These are phyloP conservation scores for Tolmerus cingulatus DNA, from an alignment of 2,888 invertebrate species.

Conservation along the genomic window DNA sequence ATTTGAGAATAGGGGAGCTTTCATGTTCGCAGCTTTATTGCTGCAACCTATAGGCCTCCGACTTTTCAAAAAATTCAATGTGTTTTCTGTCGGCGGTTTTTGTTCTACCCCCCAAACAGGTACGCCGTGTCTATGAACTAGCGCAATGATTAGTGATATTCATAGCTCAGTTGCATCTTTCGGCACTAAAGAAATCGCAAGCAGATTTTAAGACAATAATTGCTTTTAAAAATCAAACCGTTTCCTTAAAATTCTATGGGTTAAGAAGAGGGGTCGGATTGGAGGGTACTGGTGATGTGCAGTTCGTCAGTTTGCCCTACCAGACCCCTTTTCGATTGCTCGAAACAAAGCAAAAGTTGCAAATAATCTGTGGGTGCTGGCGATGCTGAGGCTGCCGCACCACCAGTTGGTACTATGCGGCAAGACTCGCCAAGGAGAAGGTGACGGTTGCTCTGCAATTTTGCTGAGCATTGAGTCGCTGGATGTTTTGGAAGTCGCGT, in stretches of 20 bases:
- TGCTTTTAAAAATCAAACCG: not conserved
- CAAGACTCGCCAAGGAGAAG: slow-evolving; percentile 2
- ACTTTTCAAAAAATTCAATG: not conserved
- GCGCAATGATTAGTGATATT: not conserved
- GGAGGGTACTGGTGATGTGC: not conserved
- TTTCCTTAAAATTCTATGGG: not conserved
- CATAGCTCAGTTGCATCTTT: not conserved
- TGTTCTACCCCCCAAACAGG: not conserved
- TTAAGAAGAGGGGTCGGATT: not conserved
- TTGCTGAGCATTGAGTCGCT: not conserved
- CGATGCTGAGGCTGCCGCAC: not conserved
- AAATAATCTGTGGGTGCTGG: slow-evolving; percentile 6
- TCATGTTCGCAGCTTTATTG: not conserved
- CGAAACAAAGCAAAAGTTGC: not conserved
- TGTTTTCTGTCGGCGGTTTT: not conserved
- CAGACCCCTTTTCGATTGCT: not conserved
- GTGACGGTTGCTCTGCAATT: not conserved
- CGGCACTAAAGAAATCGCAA: not conserved
- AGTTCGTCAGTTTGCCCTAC: not conserved
- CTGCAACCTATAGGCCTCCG: not conserved
- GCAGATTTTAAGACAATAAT: not conserved
- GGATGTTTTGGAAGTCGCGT: not conserved
- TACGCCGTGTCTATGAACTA: not conserved
- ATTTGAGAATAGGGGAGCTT: slow-evolving; percentile 13
- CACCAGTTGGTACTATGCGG: not conserved